Base-by-base conservation (phyloP, 2,797 vertebrate species). In the Scolopax bukidnonensis region DNA sequence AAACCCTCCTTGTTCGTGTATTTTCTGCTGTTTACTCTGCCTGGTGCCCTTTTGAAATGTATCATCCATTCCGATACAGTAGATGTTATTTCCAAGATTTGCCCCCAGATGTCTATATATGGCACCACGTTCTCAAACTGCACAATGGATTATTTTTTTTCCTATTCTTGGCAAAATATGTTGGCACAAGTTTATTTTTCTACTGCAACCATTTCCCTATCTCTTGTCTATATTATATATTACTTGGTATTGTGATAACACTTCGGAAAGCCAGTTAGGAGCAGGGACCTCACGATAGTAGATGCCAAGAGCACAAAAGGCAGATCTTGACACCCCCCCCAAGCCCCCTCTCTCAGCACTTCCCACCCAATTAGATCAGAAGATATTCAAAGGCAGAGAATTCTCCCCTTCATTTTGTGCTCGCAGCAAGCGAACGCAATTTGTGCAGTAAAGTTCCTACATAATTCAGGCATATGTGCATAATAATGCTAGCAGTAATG, bases 371-470 rank as follows among this genome's bases (percentile, higher is more conserved):
- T 68, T 54, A 41, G 24, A 45, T 8, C 33, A 48, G 28, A 57
- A 81, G 30, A 38, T 21, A 82, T 6, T 57, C 24, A 32, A 59
- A 77, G n/a, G 25, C 27, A 30, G 65, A 74, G 19, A 28, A 23
- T 56, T 69, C 69, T 70, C 51, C 33, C 85, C 51, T 70, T 36
- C 36, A 17, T 36, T 74, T 75, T 53, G 41, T 16, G 38, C 89
- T 60, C 1, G 0, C 83, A 57, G 41, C 13, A 40, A 63, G 23
- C 45, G 12, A 47, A 65, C 2, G 0, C 24, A 32, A 20, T 57
- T 47, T 67, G 17, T 28, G 48, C 65, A 9, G n/a, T 32, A 5
- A 63, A 82, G 43, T 63, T 78, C 71, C 70, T n/a, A 13, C 33
- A 7, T 70, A 45, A 67, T 50, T 57, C 59, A 80, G 74, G 40